Evolutionary conservation across 2,888 invertebrate genomes (phyloP), one percentile per base, ranked within the genome.

Genomic region (Escarpia spicata): DNA sequence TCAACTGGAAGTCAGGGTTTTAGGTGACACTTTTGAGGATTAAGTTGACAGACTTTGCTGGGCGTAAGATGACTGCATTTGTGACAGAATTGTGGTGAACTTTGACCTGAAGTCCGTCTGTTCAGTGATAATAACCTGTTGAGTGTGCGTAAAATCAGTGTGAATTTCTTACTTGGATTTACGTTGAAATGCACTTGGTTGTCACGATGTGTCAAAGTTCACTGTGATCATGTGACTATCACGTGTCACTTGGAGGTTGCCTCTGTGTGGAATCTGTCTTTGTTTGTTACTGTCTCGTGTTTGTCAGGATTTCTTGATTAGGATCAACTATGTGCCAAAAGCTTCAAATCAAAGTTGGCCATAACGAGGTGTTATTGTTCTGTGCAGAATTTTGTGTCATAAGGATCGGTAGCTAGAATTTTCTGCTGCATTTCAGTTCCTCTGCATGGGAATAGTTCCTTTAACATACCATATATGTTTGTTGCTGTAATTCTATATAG

Each of bases 341-440:
- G 75, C 75, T 26, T 75, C 75, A 75, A 75, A 75, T 75, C 75
- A 75, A 75, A 75, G 75, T 26, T 75, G 75, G 75, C 75, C 75
- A 75, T 26, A 75, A 75, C 19, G 19, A 75, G 75, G 75, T 6
- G 26, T 75, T 75, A 19, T 75, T 75, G 75, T 75, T 26, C 19
- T 75, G 75, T 75, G 75, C 75, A 6, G 75, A 75, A 75, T 75
- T 75, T 75, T 75, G 75, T 75, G 75, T 75, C 19, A 75, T 75
- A 75, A 75, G 75, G 15, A 75, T 75, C 3, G n/a, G 75, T 75
- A 4, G 75, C 19, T 75, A 26, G 26, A 75, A 75, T 75, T 75
- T 75, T 75, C 75, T 75, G 75, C 26, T 75, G 19, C 19, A 75
- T 75, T 75, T 75, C 26, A 26, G 75, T 75, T 75, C 75, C 75